Percentiles rank a stretch among this genome's conserved stretches.
These are phyloP conservation scores for Syngnathus typhle DNA, from an alignment of 2,113 vertebrate genomes.

Conservation along the genomic window DNA sequence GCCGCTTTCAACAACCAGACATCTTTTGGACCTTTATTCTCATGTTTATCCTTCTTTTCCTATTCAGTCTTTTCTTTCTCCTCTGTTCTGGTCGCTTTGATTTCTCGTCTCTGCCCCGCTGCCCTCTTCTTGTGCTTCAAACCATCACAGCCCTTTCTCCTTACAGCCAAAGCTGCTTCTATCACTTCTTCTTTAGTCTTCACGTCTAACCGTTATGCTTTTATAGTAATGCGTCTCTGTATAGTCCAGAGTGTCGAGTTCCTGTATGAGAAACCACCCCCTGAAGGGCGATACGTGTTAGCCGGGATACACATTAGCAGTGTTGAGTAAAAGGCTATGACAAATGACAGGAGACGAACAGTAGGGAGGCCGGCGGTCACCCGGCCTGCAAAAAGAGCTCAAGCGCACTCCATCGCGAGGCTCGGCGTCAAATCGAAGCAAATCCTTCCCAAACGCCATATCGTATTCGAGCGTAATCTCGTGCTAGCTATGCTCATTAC, in stretches of 20 bases:
- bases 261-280: constrained; percentile 33
- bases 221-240: constrained; percentile 21
- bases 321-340: constrained; percentile 46
- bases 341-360: constrained; percentile 54
- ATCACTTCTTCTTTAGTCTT: constrained; percentile 16
- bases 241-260: constrained; percentile 26
- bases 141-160: constrained; percentile 32
- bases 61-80: constrained; percentile 1
- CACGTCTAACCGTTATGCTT: constrained; percentile 19
- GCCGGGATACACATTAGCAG: constrained; percentile 53
- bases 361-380: constrained; percentile 49
- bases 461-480: constrained; percentile 60
- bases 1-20: constrained; percentile 18
- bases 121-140: constrained; percentile 34
- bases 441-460: constrained; percentile 35
- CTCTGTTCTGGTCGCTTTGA: constrained; percentile 27
- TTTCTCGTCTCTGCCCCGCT: constrained; percentile 27
- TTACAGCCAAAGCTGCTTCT: constrained; percentile 3
- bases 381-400: constrained; percentile 37
- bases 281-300: constrained; percentile 36
- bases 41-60: constrained; percentile 28
- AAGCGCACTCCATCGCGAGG: constrained; percentile 32
- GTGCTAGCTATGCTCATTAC: constrained; percentile 60
- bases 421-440: constrained; percentile 41
- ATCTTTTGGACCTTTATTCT: constrained; percentile 21